phyloP scores from a whole-genome alignment of 2,888 invertebrate species.

The Cloeon dipterum region DNA sequence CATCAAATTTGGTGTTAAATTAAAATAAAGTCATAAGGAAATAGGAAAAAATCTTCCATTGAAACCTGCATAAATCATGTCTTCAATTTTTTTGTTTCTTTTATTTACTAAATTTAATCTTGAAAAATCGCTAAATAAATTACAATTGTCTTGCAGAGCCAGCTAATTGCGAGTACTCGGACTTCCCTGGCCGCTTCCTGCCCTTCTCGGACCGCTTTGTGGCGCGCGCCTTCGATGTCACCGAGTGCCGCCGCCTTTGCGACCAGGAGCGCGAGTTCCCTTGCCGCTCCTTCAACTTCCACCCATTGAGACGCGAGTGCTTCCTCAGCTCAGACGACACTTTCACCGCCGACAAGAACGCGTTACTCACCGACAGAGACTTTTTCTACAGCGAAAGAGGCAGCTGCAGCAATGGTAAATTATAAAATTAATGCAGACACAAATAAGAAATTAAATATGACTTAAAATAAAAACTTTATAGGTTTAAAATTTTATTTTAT shows the following conservation, averaged over 20 bases:
- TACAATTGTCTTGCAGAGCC: conserved; percentile 13
- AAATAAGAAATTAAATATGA: neutral
- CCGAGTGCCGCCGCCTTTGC: conserved; percentile 19
- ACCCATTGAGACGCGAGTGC: conserved; percentile 16
- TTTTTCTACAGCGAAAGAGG: conserved; percentile 20
- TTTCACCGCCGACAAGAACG: conserved; percentile 14
- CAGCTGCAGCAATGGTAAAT: conserved; percentile 19
- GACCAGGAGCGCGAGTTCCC: conserved; percentile 19
- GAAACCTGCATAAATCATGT: no score
- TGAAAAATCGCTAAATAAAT: neutral
- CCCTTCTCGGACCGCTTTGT: conserved; percentile 18
- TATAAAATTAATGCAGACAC: no score
- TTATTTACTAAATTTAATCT: neutral
- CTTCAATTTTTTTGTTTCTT: no score
- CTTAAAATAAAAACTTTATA: neutral
- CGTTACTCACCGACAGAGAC: conserved; percentile 15
- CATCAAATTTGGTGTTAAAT: no score
- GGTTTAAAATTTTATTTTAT: neutral
- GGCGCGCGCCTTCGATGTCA: conserved; percentile 14
- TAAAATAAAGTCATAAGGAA: no score
- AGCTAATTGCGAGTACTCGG: conserved; percentile 20
- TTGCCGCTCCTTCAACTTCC: conserved; percentile 16
- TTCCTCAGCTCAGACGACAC: conserved; percentile 20
- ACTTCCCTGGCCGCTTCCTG: conserved; percentile 17
- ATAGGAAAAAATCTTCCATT: no score